phyloP scores from a whole-genome alignment of 1,140 invertebrate species.

The Macrobrachium rosenbergii region DNA sequence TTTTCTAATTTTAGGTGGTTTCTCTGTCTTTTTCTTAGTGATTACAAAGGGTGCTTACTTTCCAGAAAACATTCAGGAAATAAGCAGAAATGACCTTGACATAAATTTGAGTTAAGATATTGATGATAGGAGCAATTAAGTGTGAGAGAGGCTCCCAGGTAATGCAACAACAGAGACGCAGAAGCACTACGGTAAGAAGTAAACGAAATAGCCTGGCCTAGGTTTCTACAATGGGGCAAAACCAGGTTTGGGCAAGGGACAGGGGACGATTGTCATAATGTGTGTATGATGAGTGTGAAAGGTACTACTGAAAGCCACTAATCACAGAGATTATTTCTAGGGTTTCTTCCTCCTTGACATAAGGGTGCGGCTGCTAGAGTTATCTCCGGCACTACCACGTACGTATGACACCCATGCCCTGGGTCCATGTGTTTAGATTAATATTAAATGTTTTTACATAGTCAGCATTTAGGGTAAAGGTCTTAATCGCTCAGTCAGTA shows the following conservation, averaged over 20 bases:
- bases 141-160: slow-evolving; percentile 43
- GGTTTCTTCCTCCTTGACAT: slow-evolving; percentile 67
- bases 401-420: slow-evolving; percentile 31
- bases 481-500: not conserved
- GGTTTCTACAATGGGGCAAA: not conserved
- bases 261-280: slow-evolving; percentile 41
- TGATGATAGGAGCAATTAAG: not conserved
- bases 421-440: slow-evolving; percentile 46
- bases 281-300: slow-evolving; percentile 66
- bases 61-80: not conserved
- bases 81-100: not conserved
- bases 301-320: slow-evolving; percentile 73
- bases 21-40: too few species aligned
- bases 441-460: not conserved
- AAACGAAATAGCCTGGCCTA: not conserved
- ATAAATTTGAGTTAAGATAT: not conserved
- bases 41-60: too few species aligned
- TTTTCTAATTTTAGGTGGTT: too few species aligned
- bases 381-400: slow-evolving; percentile 34
- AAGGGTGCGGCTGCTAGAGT: slow-evolving; percentile 46
- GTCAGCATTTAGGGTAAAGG: not conserved
- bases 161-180: not conserved
- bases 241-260: not conserved
- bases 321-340: slow-evolving; percentile 76
- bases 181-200: not conserved